Evolutionary conservation across 2,888 invertebrate genomes (phyloP).

Genomic region (Lobophora halterata): DNA sequence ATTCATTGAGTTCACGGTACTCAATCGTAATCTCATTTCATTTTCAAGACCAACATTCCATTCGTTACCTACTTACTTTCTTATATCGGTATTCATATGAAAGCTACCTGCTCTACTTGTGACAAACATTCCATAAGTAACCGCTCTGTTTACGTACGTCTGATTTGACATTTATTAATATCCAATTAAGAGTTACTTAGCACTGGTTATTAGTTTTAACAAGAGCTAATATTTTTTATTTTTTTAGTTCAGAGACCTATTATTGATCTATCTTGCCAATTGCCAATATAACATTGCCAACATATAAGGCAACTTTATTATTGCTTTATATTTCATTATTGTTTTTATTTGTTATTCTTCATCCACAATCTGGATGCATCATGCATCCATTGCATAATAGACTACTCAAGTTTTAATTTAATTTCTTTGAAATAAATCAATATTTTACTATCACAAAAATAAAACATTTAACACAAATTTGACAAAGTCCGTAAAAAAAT

Average conservation of each 20-base stretch:
- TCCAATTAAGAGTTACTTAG: slow-evolving; percentile 17
- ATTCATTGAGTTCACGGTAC: slow-evolving; percentile 4
- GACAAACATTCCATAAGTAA: slow-evolving; percentile 14
- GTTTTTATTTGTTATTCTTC: no score
- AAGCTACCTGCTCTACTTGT: slow-evolving; percentile 7
- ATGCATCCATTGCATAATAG: no score
- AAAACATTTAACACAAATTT: no score
- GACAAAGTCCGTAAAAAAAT: no score
- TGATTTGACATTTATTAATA: slow-evolving; percentile 21
- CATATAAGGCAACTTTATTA: no score
- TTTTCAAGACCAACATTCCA: slow-evolving; percentile 8
- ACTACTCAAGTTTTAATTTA: no score
- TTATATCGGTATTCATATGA: slow-evolving; percentile 6
- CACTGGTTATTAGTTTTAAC: slow-evolving; percentile 11
- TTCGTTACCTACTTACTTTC: slow-evolving; percentile 3
- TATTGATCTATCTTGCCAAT: no score
- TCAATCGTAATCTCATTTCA: slow-evolving; percentile 1
- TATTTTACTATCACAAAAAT: no score
- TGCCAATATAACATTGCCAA: no score
- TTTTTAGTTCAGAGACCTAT: neutral
- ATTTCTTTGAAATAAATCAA: no score
- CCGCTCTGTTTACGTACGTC: slow-evolving; percentile 15
- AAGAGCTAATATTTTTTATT: slow-evolving; percentile 1
- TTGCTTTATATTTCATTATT: no score
- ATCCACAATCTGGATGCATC: no score